These are phyloP conservation scores for Catagonus wagneri DNA, from an alignment of 2,113 vertebrate genomes.

Conservation along the genomic window DNA sequence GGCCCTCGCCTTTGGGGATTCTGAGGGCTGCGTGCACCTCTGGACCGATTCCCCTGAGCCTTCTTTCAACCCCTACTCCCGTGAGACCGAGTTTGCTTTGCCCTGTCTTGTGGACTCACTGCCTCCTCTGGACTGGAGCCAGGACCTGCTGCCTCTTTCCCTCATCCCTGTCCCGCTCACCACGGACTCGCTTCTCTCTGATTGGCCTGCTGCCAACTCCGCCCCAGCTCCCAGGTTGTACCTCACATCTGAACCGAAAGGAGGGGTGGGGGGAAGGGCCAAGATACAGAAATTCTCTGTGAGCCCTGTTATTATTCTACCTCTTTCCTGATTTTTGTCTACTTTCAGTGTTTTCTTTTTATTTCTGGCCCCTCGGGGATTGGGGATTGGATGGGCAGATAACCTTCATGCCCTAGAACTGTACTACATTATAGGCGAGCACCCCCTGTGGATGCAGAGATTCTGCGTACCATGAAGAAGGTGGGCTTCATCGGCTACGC, in stretches of 20 bases:
- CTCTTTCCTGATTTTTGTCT: slow-evolving; percentile 23
- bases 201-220: slow-evolving; percentile 92
- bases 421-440: slow-evolving; percentile 89
- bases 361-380: not conserved
- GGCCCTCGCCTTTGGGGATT: slow-evolving; percentile 97
- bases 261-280: not conserved
- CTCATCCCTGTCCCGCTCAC: slow-evolving; percentile 96
- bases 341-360: not conserved
- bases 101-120: slow-evolving; percentile 96
- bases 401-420: slow-evolving; percentile 33
- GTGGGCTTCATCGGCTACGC: slow-evolving; percentile 99
- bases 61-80: slow-evolving; percentile 96
- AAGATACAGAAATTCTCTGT: not conserved
- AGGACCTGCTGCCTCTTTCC: slow-evolving; percentile 96
- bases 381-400: slow-evolving; percentile 19
- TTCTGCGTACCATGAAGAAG: slow-evolving; percentile 98
- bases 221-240: slow-evolving; percentile 93
- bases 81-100: slow-evolving; percentile 95
- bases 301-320: not conserved
- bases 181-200: slow-evolving; percentile 93
- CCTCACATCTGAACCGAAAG: not conserved
- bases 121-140: slow-evolving; percentile 97
- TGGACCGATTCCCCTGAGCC: slow-evolving; percentile 96
- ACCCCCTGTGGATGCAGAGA: slow-evolving; percentile 96
- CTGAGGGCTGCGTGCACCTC: slow-evolving; percentile 96